These are phyloP conservation scores for Agrilus mali DNA, from an alignment of 2,888 invertebrate species.

Conservation along the genomic window DNA sequence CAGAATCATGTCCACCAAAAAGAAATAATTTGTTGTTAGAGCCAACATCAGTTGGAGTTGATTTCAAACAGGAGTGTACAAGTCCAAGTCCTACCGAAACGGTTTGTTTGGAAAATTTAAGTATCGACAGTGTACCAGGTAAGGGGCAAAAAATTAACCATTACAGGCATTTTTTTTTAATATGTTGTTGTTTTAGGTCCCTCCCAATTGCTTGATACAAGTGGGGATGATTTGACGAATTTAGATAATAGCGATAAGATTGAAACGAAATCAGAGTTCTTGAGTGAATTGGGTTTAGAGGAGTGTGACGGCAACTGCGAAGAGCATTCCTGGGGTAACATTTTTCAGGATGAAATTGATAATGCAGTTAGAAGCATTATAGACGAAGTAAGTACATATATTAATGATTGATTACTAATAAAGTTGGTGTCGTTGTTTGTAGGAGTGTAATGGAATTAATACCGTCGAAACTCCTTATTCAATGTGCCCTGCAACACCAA, in stretches of 20 bases:
- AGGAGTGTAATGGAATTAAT: too few species aligned
- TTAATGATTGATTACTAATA: too few species aligned
- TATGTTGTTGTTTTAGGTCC: constrained; percentile 18
- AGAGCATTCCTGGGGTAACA: neutral
- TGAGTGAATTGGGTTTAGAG: constrained; percentile 27
- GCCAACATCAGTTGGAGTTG: constrained; percentile 20
- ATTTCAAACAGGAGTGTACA: constrained; percentile 30
- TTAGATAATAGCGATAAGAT: neutral
- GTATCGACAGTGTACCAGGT: constrained; percentile 26
- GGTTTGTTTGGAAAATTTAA: constrained; percentile 27
- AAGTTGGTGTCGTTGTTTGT: neutral
- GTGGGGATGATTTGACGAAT: constrained; percentile 10
- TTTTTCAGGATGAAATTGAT: too few species aligned
- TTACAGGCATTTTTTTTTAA: neutral
- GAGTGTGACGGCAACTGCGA: constrained; percentile 26
- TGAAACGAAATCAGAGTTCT: constrained; percentile 23
- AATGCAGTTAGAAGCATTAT: too few species aligned
- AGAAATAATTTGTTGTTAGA: constrained; percentile 21
- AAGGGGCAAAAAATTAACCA: constrained; percentile 2
- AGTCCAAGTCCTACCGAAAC: constrained; percentile 34
- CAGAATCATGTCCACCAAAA: constrained; percentile 32
- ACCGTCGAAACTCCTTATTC: too few species aligned
- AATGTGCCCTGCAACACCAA: too few species aligned
- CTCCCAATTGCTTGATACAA: constrained; percentile 19
- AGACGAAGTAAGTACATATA: too few species aligned